Base-by-base conservation (phyloP, 2,797 vertebrate genomes). In the Acrossocheilus fasciatus region DNA sequence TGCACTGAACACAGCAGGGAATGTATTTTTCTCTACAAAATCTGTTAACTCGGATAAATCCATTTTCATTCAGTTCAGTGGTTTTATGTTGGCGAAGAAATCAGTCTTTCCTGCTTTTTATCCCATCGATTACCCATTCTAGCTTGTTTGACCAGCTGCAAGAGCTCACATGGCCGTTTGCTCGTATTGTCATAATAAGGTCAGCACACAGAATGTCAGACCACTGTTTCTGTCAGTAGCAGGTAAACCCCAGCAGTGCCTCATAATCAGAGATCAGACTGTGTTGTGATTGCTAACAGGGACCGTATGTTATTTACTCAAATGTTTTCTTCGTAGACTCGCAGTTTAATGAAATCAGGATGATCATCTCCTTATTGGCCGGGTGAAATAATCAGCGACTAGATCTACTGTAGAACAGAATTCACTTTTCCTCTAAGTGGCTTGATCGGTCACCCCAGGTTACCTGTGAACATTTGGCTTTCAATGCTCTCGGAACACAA, bases 61-160 rank as follows among this genome's bases (percentile, higher is more conserved):
- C 72, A 39, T 84, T 87, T 84, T 83, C 64, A 83, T 89, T 87
- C 62, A 82, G 66, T 79, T 82, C 54, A 83, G 68, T 70, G 39
- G 52, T 86, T 72, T 66, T 54, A 70, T n/a, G 50, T 83, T 78
- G 66, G 64, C 9, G 12, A 47, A 85, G 57, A 88, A 87, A 83
- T 87, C 39, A 12, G 43, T 68, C 57, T 81, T 81, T 68, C 81
- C 69, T 59, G 57, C 26, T 45, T 88, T 90, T 89, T 86, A 90
- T 82, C 74, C 64, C 75, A 87, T 90, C 77, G 77, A 87, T 84
- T 87, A 82, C 59, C 74, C 59, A 52, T 85, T 87, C 82, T 81
- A 52, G 81, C 88, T 85, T 86, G 82, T 80, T 79, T 84, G 87
- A 82, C 73, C 77, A 76, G 54, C 86, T 89, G 70, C 62, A 72